Base-by-base conservation (phyloP, 2,797 vertebrate species). In the Cercopithecus mitis region DNA sequence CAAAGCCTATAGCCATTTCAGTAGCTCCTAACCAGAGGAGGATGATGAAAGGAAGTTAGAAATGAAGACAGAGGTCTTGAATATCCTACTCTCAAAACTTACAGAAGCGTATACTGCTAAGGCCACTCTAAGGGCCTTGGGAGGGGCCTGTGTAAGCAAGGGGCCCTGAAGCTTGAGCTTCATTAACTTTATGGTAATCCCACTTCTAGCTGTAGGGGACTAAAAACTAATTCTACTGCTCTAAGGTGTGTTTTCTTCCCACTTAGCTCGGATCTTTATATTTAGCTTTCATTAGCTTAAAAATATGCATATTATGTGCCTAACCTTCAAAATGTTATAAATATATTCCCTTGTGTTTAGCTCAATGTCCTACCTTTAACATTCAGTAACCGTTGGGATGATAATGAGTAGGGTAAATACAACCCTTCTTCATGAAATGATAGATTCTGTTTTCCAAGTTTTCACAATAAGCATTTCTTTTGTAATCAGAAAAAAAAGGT, bases 221-320 rank as follows among this genome's bases (percentile, higher is more conserved):
- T 79, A 43, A 61, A 58, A 76, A 81, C 7, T 47, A 47, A 64
- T 79, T 64, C 52, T 86, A 14, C 27, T 52, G 4, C 17, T 79
- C 61, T 55, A 79, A 30, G 15, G 33, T 70, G 52, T 50, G 30
- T 75, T 64, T 57, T 47, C 25, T 90, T 75, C 43, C 52, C 20
- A 73, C 27, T 88, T 94, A 50, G n/a, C 39, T 58, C 50, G 7
- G 12, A 70, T 58, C n/a, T 95, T 95, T 91, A 92, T 50, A 79
- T 85, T 90, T 82, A 90, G 24, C 75, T 94, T 76, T 92, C 85
- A 91, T 47, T 61, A 75, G 24, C 81, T 85, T 86, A 17, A 75
- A 95, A 88, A 55, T 61, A 84, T 39, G 10, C 36, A 39, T 19
- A 73, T 75, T 47, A 36, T 12, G 57, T 12, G 17, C 12, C 12